These are phyloP conservation scores for Sericinus montela DNA, from an alignment of 2,888 invertebrate genomes.

Conservation along the genomic window DNA sequence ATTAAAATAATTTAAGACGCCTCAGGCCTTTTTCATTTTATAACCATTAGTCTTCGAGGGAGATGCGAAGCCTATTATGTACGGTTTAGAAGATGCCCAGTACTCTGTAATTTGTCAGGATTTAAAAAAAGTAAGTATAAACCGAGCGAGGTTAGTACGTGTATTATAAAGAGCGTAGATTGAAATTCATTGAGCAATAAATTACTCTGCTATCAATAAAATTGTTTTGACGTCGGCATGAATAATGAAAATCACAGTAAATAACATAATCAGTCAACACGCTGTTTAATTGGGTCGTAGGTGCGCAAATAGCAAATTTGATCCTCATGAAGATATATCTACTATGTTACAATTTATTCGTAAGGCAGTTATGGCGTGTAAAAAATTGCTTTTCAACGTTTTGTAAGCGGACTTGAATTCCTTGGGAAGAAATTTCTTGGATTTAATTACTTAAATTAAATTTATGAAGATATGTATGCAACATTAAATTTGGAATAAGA, in stretches of 20 bases:
- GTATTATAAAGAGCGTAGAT: conserved; percentile 16
- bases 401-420: too few relatives aligned
- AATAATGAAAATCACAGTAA: conserved; percentile 7
- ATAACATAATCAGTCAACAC: conserved; percentile 12
- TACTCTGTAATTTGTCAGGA: conserved; percentile 64
- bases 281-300: conserved; percentile 11
- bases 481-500: too few relatives aligned
- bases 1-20: conserved; percentile 79
- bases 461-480: too few relatives aligned
- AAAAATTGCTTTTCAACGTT: not conserved
- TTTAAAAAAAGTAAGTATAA: conserved; percentile 40
- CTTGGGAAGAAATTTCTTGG: too few relatives aligned
- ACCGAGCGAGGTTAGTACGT: conserved; percentile 27
- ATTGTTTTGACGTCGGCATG: conserved; percentile 11
- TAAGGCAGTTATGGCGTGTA: too few relatives aligned
- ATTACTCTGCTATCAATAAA: conserved; percentile 10
- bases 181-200: conserved; percentile 12
- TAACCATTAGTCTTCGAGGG: conserved; percentile 72
- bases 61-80: conserved; percentile 71
- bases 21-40: conserved; percentile 73
- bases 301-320: conserved; percentile 5
- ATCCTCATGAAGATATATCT: not conserved
- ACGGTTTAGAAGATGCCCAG: conserved; percentile 65
- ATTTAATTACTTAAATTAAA: too few relatives aligned
- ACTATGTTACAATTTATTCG: not conserved